Evolutionary conservation across 53 echinoderm and acorn worm species (phyloP), one percentile per base, ranked within the genome.

Genomic region (Holothuria leucospilota): DNA sequence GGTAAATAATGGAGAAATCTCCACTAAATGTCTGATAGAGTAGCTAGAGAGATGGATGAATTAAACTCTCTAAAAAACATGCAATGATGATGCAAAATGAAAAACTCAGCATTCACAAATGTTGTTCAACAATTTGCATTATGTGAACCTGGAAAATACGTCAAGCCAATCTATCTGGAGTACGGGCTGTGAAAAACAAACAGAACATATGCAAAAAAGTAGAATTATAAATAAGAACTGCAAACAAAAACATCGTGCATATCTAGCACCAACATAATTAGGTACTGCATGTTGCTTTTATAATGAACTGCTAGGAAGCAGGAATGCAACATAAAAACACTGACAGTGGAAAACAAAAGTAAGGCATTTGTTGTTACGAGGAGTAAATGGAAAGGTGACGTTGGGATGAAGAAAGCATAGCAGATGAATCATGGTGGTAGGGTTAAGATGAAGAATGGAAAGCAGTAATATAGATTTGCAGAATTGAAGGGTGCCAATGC

Each of bases 321-420:
- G 23, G 53, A 66, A 26, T 20, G 42, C 5, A 46, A 20, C 25
- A 56, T 15, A 49, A 39, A 29, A 27, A 56, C 25, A 71, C 18
- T 64, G 65, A 69, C 70, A 85, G 85, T 64, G 72, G 53, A 85
- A 41, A 85, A 84, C 16, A 41, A 14, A 82, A 30, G 24, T 28
- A 68, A 46, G 68, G 38, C 25, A 62, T 63, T 61, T 62, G 29
- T 60, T 58, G 34, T 8, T 46, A 46, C 18, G 30, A 62, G 23
- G 23, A 20, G 39, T 70, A 16, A 21, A 49, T 40, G 52, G 39
- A 51, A 11, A 39, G 6, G 41, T 46, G 51, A 75, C 14, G 26
- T 14, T 13, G 52, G 75, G 75, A 75, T 29, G 29, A 68, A 68
- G 34, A 25, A 28, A 68, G 34, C 28, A 7, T 7, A 68, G 68